These are phyloP conservation scores for Nerophis lumbriciformis DNA, from an alignment of 2,113 vertebrate genomes.

Conservation along the genomic window DNA sequence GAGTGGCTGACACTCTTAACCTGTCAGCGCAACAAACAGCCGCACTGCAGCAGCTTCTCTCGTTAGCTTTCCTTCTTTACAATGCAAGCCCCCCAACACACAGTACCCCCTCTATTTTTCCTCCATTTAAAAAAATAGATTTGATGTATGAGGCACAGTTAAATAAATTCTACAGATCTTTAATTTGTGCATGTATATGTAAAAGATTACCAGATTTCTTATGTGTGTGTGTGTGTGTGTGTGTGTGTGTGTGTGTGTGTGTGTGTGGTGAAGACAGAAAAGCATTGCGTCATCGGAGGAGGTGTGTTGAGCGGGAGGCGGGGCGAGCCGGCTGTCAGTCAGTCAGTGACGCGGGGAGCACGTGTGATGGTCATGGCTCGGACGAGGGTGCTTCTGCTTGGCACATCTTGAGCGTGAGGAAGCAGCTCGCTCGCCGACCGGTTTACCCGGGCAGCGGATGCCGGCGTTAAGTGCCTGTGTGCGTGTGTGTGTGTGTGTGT, in stretches of 20 bases:
- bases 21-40: conserved; percentile 45
- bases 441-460: conserved; percentile 29
- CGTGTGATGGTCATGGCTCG: conserved; percentile 71
- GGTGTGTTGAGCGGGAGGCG: conserved; percentile 64
- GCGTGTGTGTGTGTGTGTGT: not conserved
- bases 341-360: conserved; percentile 77
- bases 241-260: not conserved
- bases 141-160: conserved; percentile 48
- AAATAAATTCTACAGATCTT: not conserved
- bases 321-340: conserved; percentile 70
- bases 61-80: conserved; percentile 14
- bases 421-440: conserved; percentile 43
- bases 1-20: conserved; percentile 33
- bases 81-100: conserved; percentile 15
- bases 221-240: conserved; percentile 18
- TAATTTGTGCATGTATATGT: conserved; percentile 34
- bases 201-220: conserved; percentile 4
- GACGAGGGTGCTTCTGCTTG: conserved; percentile 35
- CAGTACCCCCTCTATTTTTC: conserved; percentile 24
- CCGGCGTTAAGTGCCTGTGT: conserved; percentile 19
- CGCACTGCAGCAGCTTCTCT: conserved; percentile 63
- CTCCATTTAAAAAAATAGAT: not conserved
- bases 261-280: conserved; percentile 22
- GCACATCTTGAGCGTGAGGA: conserved; percentile 39
- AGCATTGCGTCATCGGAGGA: conserved; percentile 69